Evolutionary conservation across 1,140 invertebrate species (phyloP), one percentile per base, ranked within the genome.

Genomic region (Hesperophylax magnus): DNA sequence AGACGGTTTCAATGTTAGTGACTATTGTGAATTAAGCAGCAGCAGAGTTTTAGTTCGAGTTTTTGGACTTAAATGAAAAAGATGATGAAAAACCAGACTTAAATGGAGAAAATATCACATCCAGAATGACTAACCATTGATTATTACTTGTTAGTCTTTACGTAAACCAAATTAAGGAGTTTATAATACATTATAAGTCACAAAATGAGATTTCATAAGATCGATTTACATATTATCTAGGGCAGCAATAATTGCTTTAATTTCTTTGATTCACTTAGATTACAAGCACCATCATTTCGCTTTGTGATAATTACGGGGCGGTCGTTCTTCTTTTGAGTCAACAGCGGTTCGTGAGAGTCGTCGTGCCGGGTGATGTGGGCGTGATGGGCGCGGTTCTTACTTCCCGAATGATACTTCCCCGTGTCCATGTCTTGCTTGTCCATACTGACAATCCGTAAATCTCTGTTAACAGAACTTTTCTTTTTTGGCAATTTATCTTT

Each of bases 171-270:
- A 58, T n/a, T 18, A n/a, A 39, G 56, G 56, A 39, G 56, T 60
- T 7, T 22, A 60, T 20, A 65, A 31, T 65, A 24, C 9, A 47
- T 15, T 34, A 34, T 39, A 22, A 67, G 63, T 27, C 3, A 67
- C 39, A 34, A 67, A 67, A 67, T 67, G 22, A 67, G 24, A 67
- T 67, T 22, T 61, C n/a, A 58, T 8, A 47, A 47, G 39, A 47
- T 47, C 39, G 8, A 47, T 6, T 47, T 47, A 47, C 39, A 3
- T 22, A n/a, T 58, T 56, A 7, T 9, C 58, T 60, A 89, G n/a
- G 88, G 88, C 56, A 89, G 84, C 71, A 89, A 75, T 56, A 89
- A 82, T 84, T 88, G 87, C 85, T 89, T 88, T n/a, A 85, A 63
- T 75, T 84, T 89, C 58, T 89, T 88, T 0, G 88, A 87, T 84